phyloP scores from a whole-genome alignment of 2,888 invertebrate genomes.

The Agonopterix heracliana region DNA sequence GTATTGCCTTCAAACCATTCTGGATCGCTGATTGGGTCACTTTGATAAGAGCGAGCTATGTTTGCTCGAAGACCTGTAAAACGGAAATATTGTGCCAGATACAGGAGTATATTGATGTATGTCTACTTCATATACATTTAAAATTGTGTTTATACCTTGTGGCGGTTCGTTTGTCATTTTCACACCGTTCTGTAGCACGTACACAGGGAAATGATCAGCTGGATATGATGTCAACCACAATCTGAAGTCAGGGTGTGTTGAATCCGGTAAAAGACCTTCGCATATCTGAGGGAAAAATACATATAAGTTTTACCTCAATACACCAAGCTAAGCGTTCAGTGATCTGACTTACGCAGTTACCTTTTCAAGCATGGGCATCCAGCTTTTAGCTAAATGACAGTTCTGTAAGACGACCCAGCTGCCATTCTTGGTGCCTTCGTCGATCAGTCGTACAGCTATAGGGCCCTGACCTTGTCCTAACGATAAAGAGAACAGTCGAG shows the following conservation, averaged over 20 bases:
- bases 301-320: too few species aligned
- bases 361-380: constrained; percentile 94
- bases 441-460: constrained; percentile 89
- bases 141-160: constrained; percentile 73
- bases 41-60: constrained; percentile 87
- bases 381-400: constrained; percentile 96
- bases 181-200: constrained; percentile 93
- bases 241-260: constrained; percentile 92
- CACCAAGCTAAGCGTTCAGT: too few species aligned
- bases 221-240: constrained; percentile 97
- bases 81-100: too few species aligned
- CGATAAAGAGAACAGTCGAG: constrained; percentile 86
- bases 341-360: constrained; percentile 42
- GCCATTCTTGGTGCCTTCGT: constrained; percentile 88
- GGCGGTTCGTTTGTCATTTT: constrained; percentile 99
- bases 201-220: constrained; percentile 92
- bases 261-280: constrained; percentile 86
- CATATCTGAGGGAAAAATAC: constrained; percentile 80
- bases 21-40: constrained; percentile 89
- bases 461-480: constrained; percentile 96
- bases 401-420: constrained; percentile 97
- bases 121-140: too few species aligned
- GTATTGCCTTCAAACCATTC: constrained; percentile 92
- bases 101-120: too few species aligned
- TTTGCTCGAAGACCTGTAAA: constrained; percentile 82